A percentile compares a stretch with the other conserved stretches of the same genome.
Evolutionary conservation across 2,888 invertebrate genomes (phyloP).

Genomic region (Hylaea fasciaria): DNA sequence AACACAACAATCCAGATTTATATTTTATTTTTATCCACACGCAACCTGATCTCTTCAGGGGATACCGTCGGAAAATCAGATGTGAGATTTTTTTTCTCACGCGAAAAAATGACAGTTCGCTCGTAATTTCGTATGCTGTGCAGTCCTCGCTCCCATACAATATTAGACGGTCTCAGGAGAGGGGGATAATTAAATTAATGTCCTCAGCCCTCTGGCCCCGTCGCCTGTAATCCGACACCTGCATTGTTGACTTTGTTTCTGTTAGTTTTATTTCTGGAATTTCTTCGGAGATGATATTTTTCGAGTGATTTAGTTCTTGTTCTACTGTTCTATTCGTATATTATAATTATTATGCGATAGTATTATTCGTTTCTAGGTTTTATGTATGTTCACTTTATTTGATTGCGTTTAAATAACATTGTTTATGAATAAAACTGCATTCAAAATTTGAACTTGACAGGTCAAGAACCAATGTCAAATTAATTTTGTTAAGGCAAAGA

Average conservation of each 20-base stretch:
- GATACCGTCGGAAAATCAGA: conserved; percentile 74
- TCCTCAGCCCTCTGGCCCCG: conserved; percentile 75
- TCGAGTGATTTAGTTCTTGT: conserved; percentile 14
- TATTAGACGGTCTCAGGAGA: conserved; percentile 79
- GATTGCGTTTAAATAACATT: too few relatives aligned
- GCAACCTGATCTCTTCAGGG: conserved; percentile 77
- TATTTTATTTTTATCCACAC: conserved; percentile 66
- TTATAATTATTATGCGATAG: background rate
- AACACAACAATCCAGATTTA: conserved; percentile 70
- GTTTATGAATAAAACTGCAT: too few relatives aligned
- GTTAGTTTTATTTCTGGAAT: conserved; percentile 57
- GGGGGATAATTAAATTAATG: conserved; percentile 83
- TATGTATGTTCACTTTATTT: too few relatives aligned
- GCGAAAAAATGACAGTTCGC: conserved; percentile 79
- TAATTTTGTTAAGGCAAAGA: too few relatives aligned
- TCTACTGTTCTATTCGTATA: conserved; percentile 1
- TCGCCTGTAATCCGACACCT: conserved; percentile 81
- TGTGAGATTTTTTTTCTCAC: conserved; percentile 82
- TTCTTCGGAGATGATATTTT: conserved; percentile 42
- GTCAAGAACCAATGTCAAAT: too few relatives aligned
- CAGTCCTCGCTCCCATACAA: conserved; percentile 74
- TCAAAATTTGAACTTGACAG: too few relatives aligned
- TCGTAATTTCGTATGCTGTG: conserved; percentile 70
- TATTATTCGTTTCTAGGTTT: too few relatives aligned
- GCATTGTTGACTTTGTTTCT: conserved; percentile 69